These are phyloP conservation scores for Arion vulgaris DNA, from an alignment of 1,140 invertebrate genomes.

Conservation along the genomic window DNA sequence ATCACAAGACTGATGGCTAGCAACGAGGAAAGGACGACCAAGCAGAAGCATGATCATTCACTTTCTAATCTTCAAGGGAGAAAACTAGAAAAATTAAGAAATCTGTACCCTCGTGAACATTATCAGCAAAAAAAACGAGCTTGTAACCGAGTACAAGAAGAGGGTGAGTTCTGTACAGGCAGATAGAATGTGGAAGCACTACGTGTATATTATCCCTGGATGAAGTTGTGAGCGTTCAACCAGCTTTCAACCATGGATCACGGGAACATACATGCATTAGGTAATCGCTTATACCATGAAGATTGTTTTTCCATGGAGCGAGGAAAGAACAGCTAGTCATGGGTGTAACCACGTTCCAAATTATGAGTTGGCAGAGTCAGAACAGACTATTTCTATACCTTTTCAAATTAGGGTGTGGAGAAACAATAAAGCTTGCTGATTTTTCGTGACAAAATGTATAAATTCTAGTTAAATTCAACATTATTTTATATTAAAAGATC, in stretches of 20 bases:
- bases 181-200: background rate
- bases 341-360: background rate
- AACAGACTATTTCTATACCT: too few relatives aligned
- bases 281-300: background rate
- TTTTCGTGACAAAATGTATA: too few relatives aligned
- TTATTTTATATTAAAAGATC: too few relatives aligned
- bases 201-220: background rate
- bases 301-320: background rate
- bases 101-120: background rate
- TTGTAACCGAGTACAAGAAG: background rate
- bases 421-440: too few relatives aligned
- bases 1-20: background rate
- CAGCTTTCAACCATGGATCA: background rate
- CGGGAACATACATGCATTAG: background rate
- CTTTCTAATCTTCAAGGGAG: background rate
- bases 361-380: too few relatives aligned
- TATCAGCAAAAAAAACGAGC: background rate
- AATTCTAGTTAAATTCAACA: too few relatives aligned
- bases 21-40: background rate
- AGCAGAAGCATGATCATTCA: slow-evolving; percentile 2
- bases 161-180: background rate
- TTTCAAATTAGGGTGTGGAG: too few relatives aligned
- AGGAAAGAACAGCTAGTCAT: background rate
- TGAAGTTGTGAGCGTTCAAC: background rate
- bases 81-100: background rate